Base-by-base conservation (phyloP, 2,113 vertebrate species). In the Phasianus colchicus region DNA sequence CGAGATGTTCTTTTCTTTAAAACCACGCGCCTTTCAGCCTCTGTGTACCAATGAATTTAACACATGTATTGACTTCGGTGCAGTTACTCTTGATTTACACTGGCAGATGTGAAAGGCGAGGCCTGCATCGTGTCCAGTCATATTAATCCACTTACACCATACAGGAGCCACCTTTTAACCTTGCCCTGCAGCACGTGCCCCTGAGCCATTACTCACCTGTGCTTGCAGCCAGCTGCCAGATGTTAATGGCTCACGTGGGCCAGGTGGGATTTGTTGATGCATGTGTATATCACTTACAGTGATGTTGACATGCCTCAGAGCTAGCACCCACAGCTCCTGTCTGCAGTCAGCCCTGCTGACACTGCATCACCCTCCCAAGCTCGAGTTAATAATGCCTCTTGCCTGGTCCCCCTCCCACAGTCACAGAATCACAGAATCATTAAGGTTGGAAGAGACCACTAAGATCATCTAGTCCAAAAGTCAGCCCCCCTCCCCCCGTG, bases 261-360 rank as follows among this genome's bases (percentile, higher is more conserved):
- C 91, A 89, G 91, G 91, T 81, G 95, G 94, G 96, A 95, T 91
- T 96, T 95, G 92, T 80, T 86, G 89, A 84, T 92, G 30, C 77
- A 65, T 54, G 83, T 27, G 27, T 72, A 5, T 61, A 89, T 71
- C 82, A 88, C 75, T 80, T 77, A 73, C 42, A 80, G 7, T 3
- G 3, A 7, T 42, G 80, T 73, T 85, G 80, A 77, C 72, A 10
- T 21, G 32, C 58, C 83, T 60, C 25, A 48, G 79, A 83, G 88
- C 69, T 18, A 42, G 47, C 42, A 50, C 52, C 32, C 34, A 40
- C 47, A 52, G 45, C 22, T 0, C 1, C 34, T 34, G 69, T 45
- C 60, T 83, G 73, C 86, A 80, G 4, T 34, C 43, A 81, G 29
- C 52, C 9, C 32, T 42, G 19, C 1, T 38, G 69, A 13, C 45